These are phyloP conservation scores for Protobothrops mucrosquamatus DNA, from an alignment of 2,113 vertebrate species.

Conservation along the genomic window DNA sequence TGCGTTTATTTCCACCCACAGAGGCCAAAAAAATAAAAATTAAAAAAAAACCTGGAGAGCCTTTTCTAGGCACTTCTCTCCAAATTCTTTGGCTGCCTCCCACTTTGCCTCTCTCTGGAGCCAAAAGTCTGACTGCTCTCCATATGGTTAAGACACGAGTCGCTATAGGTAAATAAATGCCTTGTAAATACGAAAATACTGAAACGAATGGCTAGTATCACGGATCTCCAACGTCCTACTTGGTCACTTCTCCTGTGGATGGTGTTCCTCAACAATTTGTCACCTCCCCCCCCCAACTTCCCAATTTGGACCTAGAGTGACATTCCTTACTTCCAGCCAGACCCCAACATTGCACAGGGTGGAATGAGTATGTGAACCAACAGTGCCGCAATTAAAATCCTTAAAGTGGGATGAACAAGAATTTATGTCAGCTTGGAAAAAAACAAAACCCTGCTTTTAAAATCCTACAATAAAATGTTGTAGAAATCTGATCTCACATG, in stretches of 20 bases:
- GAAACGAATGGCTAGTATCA: neutral
- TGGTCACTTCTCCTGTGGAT: neutral
- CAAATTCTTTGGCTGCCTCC: slow-evolving; percentile 2
- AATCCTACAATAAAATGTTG: neutral
- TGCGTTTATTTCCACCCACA: neutral
- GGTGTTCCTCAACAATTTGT: neutral
- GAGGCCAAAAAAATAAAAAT: neutral
- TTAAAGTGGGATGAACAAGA: too few species aligned
- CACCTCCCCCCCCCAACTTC: neutral
- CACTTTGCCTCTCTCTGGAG: neutral
- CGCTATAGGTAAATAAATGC: neutral
- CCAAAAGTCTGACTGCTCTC: neutral
- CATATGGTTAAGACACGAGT: neutral
- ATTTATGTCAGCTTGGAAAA: neutral
- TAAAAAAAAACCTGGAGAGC: neutral
- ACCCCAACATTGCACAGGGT: neutral
- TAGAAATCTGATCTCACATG: neutral
- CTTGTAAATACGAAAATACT: neutral
- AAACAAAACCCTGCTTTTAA: too few species aligned
- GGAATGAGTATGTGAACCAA: too few species aligned
- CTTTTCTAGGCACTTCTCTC: neutral
- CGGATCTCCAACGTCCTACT: neutral
- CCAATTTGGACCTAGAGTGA: neutral
- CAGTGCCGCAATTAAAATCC: neutral
- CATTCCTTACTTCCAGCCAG: neutral